A percentile compares a stretch with the other conserved stretches of the same genome.
These are phyloP conservation scores for Eospalax fontanierii DNA, from an alignment of 2,797 vertebrate genomes.

Conservation along the genomic window DNA sequence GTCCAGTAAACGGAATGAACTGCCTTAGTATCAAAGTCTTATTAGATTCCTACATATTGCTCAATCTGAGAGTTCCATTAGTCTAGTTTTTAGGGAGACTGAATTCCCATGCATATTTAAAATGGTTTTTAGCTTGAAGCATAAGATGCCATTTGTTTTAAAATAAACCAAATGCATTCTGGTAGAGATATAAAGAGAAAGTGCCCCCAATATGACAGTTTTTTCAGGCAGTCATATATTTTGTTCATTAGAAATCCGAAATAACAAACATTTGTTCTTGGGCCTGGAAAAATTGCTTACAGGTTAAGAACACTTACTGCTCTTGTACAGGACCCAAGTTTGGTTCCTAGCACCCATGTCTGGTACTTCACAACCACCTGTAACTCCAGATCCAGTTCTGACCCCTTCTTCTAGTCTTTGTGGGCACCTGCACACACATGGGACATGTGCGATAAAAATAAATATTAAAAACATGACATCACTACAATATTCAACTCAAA, in stretches of 20 bases:
- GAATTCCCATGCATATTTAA: background rate
- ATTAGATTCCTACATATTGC: slow-evolving; percentile 13
- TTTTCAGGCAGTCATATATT: background rate
- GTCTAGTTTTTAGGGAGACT: slow-evolving; percentile 18
- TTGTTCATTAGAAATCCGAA: slow-evolving; percentile 19
- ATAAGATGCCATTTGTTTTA: slow-evolving; percentile 66
- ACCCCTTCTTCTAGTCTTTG: background rate
- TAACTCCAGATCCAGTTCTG: background rate
- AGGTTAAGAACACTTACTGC: background rate
- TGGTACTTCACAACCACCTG: background rate
- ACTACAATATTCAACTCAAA: background rate
- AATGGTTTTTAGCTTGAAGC: slow-evolving; percentile 59
- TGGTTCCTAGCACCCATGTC: background rate
- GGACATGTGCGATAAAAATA: background rate
- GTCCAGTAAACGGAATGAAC: background rate
- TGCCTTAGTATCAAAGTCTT: background rate
- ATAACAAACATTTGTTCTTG: background rate
- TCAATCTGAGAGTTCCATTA: background rate
- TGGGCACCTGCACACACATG: background rate
- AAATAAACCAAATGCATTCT: slow-evolving; percentile 45
- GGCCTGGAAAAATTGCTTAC: background rate
- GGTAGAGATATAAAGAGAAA: background rate
- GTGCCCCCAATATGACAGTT: background rate
- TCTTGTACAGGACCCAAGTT: background rate
- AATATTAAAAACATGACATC: background rate